Evolutionary conservation across 2,888 invertebrate genomes (phyloP).

Genomic region (Dusona sp.): DNA sequence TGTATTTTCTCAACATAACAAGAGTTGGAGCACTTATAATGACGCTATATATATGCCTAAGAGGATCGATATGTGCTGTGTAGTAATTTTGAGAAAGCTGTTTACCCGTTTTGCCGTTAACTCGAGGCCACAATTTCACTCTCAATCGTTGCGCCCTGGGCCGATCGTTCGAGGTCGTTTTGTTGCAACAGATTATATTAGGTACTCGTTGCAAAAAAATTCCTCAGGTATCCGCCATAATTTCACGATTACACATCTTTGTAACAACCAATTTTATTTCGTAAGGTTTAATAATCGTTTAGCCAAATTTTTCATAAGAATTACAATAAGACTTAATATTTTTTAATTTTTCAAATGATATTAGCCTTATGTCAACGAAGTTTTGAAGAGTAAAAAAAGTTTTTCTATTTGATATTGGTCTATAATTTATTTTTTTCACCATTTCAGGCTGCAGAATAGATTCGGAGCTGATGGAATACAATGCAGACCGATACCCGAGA

Average conservation of each 20-base stretch:
- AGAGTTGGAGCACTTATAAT: slow-evolving; percentile 14
- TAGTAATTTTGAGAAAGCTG: slow-evolving; percentile 65
- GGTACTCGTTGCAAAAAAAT: slow-evolving; percentile 9
- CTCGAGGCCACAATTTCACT: slow-evolving; percentile 63
- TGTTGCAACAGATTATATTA: slow-evolving; percentile 64
- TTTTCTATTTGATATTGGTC: not conserved
- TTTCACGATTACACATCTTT: slow-evolving; percentile 2
- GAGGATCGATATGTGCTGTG: slow-evolving; percentile 40
- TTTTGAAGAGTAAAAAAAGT: not conserved
- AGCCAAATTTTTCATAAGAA: not conserved
- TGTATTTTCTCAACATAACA: slow-evolving; percentile 18
- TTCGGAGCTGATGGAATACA: slow-evolving; percentile 70
- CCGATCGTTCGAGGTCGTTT: slow-evolving; percentile 58
- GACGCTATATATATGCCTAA: slow-evolving; percentile 31
- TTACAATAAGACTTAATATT: not conserved
- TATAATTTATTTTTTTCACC: slow-evolving; percentile 4
- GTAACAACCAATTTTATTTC: slow-evolving; percentile 7
- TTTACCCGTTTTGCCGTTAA: slow-evolving; percentile 39
- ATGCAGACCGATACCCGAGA: slow-evolving; percentile 84
- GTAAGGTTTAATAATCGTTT: not conserved
- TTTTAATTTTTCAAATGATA: not conserved
- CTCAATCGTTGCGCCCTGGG: slow-evolving; percentile 45
- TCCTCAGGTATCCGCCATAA: not conserved
- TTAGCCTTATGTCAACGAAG: not conserved
- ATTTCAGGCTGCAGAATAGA: slow-evolving; percentile 75